Base-by-base conservation (phyloP, 1,140 invertebrate species). In the Lepidurus couesii region DNA sequence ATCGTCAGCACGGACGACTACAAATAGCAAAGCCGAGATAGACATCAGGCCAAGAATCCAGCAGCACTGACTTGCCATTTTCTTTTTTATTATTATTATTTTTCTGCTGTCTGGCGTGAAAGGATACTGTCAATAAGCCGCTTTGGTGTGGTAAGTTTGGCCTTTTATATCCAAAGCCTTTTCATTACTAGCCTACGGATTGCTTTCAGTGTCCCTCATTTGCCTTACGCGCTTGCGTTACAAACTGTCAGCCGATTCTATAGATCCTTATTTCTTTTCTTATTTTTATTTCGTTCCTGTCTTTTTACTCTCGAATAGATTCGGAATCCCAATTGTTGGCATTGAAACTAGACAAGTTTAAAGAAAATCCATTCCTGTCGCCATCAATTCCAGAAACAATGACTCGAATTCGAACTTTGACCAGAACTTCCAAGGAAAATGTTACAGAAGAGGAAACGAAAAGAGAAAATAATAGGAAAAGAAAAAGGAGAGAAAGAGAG, bases 1-100 rank as follows among this genome's bases (percentile, higher is more conserved):
- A 84, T 96, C 93, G 83, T 96, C 94, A n/a, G 81, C 82, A 34
- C 42, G 75, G 24, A 77, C 42, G 65, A 13, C 53, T 65, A 65
- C 53, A 21, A 65, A 21, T 65, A 65, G 53, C 53, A 65, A 9
- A 65, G 53, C 53, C 16, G 21, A 65, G 53, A 65, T 65, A 13
- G 53, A 13, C 53, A 65, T 21, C 16, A 65, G 53, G 3, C 53
- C 16, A 65, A 21, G 53, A 65, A 16, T 16, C 53, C 53, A 65
- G 21, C 53, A 65, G n/a, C 53, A 65, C 16, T 65, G 53, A 65
- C 53, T 65, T 13, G 53, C 53, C 53, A 65, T 65, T 65, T 65
- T 65, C 21, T 4, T 34, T 34, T 34, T 34, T 34, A 34, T 34
- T 34, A 34, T 34, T 34, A 34, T 34, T 34, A 34, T 34, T 13